Percentiles rank a stretch among this genome's conserved stretches.
These are phyloP conservation scores for Plectrocnemia conspersa DNA, from an alignment of 1,140 invertebrate genomes.

Conservation along the genomic window DNA sequence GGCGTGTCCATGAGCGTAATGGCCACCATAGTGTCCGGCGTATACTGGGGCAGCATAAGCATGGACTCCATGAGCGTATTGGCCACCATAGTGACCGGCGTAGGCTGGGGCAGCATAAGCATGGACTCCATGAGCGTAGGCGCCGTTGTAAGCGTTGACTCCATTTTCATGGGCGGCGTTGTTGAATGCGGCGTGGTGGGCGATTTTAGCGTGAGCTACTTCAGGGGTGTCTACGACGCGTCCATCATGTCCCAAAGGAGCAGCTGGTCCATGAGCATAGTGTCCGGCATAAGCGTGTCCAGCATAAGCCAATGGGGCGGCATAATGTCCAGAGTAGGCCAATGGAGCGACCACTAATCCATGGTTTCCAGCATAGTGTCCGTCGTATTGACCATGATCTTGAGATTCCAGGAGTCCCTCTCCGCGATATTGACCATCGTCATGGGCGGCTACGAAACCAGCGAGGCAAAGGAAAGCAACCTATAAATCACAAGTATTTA, in stretches of 20 bases:
- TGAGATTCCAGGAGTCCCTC: constrained; percentile 10
- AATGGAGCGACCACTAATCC: constrained; percentile 7
- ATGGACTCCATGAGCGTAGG: no score
- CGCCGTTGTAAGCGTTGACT: no score
- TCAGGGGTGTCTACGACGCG: constrained; percentile 47
- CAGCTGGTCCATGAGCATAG: constrained; percentile 29
- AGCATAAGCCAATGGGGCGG: no score
- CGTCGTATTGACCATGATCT: constrained; percentile 2
- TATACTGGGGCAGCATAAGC: neutral
- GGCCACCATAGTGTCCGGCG: no score
- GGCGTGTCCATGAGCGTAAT: neutral
- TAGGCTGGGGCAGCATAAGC: no score
- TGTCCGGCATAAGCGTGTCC: constrained; percentile 10
- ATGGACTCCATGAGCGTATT: no score
- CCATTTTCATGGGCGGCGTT: neutral
- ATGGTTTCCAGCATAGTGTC: constrained; percentile 1
- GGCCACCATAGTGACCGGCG: no score
- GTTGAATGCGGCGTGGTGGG: constrained; percentile 40
- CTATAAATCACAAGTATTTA: neutral
- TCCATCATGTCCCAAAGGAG: constrained; percentile 36
- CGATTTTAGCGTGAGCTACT: constrained; percentile 47
- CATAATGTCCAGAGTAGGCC: constrained; percentile 13
- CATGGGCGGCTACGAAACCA: constrained; percentile 9
- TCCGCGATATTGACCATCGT: constrained; percentile 6
- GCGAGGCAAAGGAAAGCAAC: constrained; percentile 5